Evolutionary conservation across 2,113 vertebrate genomes (phyloP).

Genomic region (Willisornis vidua): DNA sequence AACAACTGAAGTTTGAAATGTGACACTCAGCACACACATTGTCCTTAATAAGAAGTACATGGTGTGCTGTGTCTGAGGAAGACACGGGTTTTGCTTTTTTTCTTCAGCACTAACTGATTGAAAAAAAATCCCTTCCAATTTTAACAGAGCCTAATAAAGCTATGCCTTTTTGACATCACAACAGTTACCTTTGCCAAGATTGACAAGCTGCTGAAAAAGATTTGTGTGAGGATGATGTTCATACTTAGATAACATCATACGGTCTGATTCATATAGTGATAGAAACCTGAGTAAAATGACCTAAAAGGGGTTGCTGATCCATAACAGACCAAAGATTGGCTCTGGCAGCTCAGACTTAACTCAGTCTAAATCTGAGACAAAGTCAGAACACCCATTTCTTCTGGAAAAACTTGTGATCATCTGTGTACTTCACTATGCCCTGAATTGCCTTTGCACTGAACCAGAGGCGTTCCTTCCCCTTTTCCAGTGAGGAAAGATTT

Average conservation of each 20-base stretch:
- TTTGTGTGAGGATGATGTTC: not conserved
- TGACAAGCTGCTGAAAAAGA: conserved; percentile 6
- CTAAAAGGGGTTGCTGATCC: not conserved
- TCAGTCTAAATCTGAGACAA: not conserved
- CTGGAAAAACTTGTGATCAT: not conserved
- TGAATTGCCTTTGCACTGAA: not conserved
- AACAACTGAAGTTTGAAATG: conserved; percentile 53
- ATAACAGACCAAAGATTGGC: not conserved
- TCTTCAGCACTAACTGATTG: not conserved
- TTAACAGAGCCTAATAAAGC: not conserved
- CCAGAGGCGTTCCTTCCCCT: not conserved
- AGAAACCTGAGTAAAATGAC: not conserved
- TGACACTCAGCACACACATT: conserved; percentile 24
- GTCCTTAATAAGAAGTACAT: conserved; percentile 48
- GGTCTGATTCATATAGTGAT: not conserved
- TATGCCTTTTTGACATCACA: not conserved
- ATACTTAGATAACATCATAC: not conserved
- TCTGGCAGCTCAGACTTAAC: not conserved
- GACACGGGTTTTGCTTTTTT: not conserved
- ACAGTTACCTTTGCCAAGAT: not conserved
- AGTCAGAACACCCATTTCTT: not conserved
- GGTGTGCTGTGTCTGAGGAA: conserved; percentile 4
- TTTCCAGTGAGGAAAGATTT: not conserved
- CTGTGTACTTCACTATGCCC: not conserved
- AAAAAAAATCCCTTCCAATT: not conserved